A percentile compares a stretch with the other conserved stretches of the same genome.
Evolutionary conservation across 2,888 invertebrate species (phyloP).

Genomic region (Synanthedon formicaeformis): DNA sequence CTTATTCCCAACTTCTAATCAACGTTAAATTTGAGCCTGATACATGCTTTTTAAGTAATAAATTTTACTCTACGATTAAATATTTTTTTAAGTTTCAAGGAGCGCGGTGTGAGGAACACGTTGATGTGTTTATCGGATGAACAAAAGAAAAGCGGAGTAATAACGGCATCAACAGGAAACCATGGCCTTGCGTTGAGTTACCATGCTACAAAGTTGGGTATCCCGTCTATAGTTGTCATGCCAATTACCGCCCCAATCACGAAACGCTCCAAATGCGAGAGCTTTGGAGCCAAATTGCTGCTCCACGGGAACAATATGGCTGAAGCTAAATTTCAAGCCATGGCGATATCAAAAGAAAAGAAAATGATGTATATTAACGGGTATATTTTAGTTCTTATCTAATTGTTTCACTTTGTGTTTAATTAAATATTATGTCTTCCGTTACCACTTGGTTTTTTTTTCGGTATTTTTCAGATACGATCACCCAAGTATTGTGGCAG

Average conservation of each 20-base stretch:
- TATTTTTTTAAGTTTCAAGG: constrained; percentile 81
- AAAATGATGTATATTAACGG: constrained; percentile 88
- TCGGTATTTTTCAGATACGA: constrained; percentile 75
- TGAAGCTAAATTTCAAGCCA: constrained; percentile 82
- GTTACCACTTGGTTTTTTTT: too few species aligned
- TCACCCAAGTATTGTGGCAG: constrained; percentile 92
- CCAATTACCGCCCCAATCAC: constrained; percentile 88
- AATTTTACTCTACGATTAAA: neutral
- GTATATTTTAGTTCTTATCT: constrained; percentile 42
- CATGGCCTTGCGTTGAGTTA: constrained; percentile 85
- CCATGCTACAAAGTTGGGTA: constrained; percentile 76
- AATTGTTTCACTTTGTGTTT: neutral
- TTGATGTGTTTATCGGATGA: constrained; percentile 79
- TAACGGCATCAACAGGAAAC: constrained; percentile 92
- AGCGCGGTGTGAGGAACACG: constrained; percentile 89
- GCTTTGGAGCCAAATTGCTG: constrained; percentile 83
- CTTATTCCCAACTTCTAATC: too few species aligned
- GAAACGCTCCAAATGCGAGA: constrained; percentile 87
- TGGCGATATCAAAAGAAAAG: constrained; percentile 77
- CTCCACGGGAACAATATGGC: constrained; percentile 81
- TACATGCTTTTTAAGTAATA: too few species aligned
- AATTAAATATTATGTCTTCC: too few species aligned
- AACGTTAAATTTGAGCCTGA: too few species aligned
- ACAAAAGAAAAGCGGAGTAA: constrained; percentile 81
- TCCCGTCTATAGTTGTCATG: constrained; percentile 88